Base-by-base conservation (phyloP, 2,888 invertebrate species). In the Drosophila koepferae region DNA sequence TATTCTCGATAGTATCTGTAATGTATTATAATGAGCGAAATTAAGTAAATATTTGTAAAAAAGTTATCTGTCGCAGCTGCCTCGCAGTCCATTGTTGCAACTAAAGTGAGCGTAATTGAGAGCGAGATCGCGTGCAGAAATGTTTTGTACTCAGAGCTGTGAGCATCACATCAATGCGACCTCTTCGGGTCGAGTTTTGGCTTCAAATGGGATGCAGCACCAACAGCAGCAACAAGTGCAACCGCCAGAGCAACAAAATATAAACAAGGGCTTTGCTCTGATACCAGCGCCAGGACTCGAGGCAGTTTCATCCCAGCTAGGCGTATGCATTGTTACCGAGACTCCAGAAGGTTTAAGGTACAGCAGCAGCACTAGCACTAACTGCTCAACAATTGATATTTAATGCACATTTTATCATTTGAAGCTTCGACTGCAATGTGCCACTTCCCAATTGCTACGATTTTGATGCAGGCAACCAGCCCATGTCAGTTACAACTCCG, bases 81-180 rank as follows among this genome's bases (percentile, higher is more conserved):
- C 51, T 41, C 53, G 60, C 49, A 43, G 69, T 41, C 53, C 49
- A 54, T 12, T 51, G 63, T 34, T 12, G 31, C 53, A 20, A 20
- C 44, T 14, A 12, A 51, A 49, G 46, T 36, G 41, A 46, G 67
- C 56, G 60, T 28, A 53, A 48, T 40, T 56, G 2, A 14, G 38
- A 2, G 41, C 28, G 4, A 44, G 55, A 31, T 61, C 46, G n/a
- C 3, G 44, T 12, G 38, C 36, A 18, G 67, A 76, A 54, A 81
- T 81, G 87, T 81, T 86, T 53, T 76, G 86, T 67, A 41, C 81
- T 14, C 77, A 80, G 10, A 72, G 84, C 65, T 82, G 86, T 63
- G 81, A 86, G 34, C 67, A 68, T 44, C 63, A 72, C 43, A 54
- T 59, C 18, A 67, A 72, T 75, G 66, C 60, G 8, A 67, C 68